These are phyloP conservation scores for Melipona bicolor DNA, from an alignment of 2,888 invertebrate species.

Conservation along the genomic window DNA sequence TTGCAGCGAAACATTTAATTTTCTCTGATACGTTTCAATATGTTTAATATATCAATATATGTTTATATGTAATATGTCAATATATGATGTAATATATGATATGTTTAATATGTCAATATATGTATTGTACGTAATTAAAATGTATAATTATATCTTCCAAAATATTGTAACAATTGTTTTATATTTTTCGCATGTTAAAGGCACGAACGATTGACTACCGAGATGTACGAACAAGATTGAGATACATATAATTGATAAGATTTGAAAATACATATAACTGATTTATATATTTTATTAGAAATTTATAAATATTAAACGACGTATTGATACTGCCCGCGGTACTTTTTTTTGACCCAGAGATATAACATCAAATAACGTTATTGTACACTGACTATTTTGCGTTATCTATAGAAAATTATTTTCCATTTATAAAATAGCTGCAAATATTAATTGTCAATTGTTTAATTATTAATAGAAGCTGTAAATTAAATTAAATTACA, in stretches of 20 bases:
- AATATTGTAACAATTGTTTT: neutral
- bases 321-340: neutral
- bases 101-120: too few species aligned
- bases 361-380: neutral
- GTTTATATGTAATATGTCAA: too few species aligned
- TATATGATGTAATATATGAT: too few species aligned
- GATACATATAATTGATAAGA: neutral
- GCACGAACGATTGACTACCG: neutral
- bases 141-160: neutral
- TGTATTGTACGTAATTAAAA: neutral
- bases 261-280: too few species aligned
- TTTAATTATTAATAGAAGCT: neutral
- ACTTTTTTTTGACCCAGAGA: neutral
- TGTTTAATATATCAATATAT: too few species aligned
- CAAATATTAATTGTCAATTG: neutral
- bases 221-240: neutral
- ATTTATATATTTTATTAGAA: neutral
- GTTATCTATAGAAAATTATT: neutral
- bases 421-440: neutral
- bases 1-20: neutral
- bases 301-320: neutral
- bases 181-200: neutral
- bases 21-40: neutral
- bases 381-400: neutral
- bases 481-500: constrained; percentile 5